Evolutionary conservation across 2,888 invertebrate genomes (phyloP), one percentile per base, ranked within the genome.

Genomic region (Ormyrus labotus): DNA sequence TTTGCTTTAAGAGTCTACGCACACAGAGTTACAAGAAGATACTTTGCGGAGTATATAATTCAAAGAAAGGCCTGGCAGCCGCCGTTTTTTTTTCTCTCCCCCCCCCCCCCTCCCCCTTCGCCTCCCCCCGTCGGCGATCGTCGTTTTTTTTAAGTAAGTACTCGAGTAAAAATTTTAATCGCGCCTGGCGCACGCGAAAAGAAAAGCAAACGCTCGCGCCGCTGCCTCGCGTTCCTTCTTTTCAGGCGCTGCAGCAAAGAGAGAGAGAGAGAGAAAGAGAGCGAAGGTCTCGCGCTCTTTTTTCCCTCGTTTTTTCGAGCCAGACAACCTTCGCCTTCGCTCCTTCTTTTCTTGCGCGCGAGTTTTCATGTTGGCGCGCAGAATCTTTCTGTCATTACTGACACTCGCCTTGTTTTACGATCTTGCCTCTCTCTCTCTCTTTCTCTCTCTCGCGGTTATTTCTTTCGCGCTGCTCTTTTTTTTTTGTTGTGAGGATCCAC

Each of bases 241-340:
- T 70, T 53, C 58, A 13, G 8, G 13, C 34, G 47, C 55, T 11
- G 51, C 61, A 47, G 63, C 55, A 19, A 1, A 19, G 19, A 19
- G 34, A 34, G 34, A 34, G 34, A 34, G 34, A 34, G 34, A 34
- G 34, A 34, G 34, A 34, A 3, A 34, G 34, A 68, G 61, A 69
- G 48, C 51, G 72, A 78, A 78, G 72, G 71, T 60, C 72, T 75
- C 65, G 7, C n/a, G 8, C 51, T 50, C 19, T 19, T 70, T 67
- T 60, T 60, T 84, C 79, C 84, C 80, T 84, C 83, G 65, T 84
- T 84, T 75, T 75, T 75, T 75, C 82, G 87, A 87, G 86, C 85
- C 87, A 88, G 88, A 89, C 89, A 89, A 89, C 89, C 89, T 89
- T 89, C 89, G 85, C 84, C 34, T 34, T 34, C 34, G 13, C 45